A percentile compares a stretch with the other conserved stretches of the same genome.
phyloP scores from a whole-genome alignment of 2,797 vertebrate genomes.

The Syngnathus rostellatus region DNA sequence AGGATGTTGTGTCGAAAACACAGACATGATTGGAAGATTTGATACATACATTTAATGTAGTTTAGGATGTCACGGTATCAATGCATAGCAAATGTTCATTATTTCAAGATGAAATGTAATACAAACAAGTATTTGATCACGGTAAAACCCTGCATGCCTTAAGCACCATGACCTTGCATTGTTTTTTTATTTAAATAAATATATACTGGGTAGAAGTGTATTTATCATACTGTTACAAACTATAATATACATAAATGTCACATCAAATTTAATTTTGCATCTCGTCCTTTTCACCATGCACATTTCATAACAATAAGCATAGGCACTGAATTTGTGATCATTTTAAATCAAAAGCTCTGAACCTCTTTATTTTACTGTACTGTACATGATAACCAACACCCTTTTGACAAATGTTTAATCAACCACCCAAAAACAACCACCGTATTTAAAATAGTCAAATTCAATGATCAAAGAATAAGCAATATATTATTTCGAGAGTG shows the following conservation, averaged over 20 bases:
- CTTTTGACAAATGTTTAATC: conserved; percentile 10
- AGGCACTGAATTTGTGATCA: conserved; percentile 41
- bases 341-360: conserved; percentile 3
- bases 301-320: conserved; percentile 28
- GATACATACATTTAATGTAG: conserved; percentile 56
- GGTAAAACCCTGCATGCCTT: conserved; percentile 47
- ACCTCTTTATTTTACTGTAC: conserved; percentile 8
- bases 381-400: conserved; percentile 1
- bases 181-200: not conserved
- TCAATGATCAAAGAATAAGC: conserved; percentile 39
- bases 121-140: conserved; percentile 38
- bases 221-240: conserved; percentile 36
- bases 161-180: conserved; percentile 53
- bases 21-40: conserved; percentile 9
- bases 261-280: conserved; percentile 24
- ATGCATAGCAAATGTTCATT: conserved; percentile 35
- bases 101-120: conserved; percentile 29
- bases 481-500: conserved; percentile 39
- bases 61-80: conserved; percentile 20
- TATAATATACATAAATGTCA: conserved; percentile 38
- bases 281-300: conserved; percentile 23
- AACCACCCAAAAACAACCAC: conserved; percentile 5
- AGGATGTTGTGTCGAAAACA: not conserved
- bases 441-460: conserved; percentile 19
- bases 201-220: conserved; percentile 36